Conservation (phyloP, 2,888 invertebrate genomes). For the Mythimna loreyi region DNA sequence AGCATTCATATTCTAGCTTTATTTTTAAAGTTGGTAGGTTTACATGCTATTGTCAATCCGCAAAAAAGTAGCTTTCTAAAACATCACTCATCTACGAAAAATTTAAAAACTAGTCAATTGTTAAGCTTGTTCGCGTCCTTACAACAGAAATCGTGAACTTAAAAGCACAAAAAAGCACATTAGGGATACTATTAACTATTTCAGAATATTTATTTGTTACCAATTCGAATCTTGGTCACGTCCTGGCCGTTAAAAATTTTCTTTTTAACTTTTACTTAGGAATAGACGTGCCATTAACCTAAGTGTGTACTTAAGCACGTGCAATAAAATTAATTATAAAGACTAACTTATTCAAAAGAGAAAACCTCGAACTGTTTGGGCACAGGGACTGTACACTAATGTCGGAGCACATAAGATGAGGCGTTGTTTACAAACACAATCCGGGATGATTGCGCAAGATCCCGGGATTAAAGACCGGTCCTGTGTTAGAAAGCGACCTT, state of each 20-base stretch:
- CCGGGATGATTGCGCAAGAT: slow-evolving; percentile 58
- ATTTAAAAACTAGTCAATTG: not conserved
- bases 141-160: not conserved
- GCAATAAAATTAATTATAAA: slow-evolving; percentile 26
- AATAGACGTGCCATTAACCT: slow-evolving; percentile 25
- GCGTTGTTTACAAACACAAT: slow-evolving; percentile 64
- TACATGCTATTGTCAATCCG: not conserved
- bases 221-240: slow-evolving; percentile 41
- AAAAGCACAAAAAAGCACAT: slow-evolving; percentile 8
- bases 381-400: slow-evolving; percentile 11
- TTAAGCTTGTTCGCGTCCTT: not conserved
- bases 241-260: slow-evolving; percentile 19
- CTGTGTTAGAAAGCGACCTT: slow-evolving; percentile 87
- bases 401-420: slow-evolving; percentile 25
- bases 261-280: slow-evolving; percentile 47
- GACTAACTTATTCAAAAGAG: slow-evolving; percentile 3
- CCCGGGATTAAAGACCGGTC: slow-evolving; percentile 79
- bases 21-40: not conserved
- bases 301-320: slow-evolving; percentile 18
- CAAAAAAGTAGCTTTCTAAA: not conserved
- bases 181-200: not conserved
- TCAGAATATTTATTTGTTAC: slow-evolving; percentile 1
- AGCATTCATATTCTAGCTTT: not conserved
- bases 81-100: not conserved
- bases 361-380: slow-evolving; percentile 6